These are phyloP conservation scores for Acipenser transmontanus DNA, from an alignment of 2,797 vertebrate genomes.

Conservation along the genomic window DNA sequence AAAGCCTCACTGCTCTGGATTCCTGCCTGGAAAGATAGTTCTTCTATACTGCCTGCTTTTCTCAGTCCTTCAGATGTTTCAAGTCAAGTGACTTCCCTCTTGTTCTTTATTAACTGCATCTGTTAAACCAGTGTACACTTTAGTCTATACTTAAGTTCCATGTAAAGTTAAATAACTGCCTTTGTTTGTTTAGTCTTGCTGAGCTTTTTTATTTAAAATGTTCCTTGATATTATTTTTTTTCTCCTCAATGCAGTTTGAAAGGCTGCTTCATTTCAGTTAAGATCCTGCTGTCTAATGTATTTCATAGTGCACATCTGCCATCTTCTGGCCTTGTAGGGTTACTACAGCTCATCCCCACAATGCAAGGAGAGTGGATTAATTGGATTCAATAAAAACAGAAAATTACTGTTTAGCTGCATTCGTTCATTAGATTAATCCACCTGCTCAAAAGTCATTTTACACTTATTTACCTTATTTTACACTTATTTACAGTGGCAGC, in stretches of 20 bases:
- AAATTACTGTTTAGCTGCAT: too few relatives aligned
- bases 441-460: too few relatives aligned
- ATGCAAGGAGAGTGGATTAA: too few relatives aligned
- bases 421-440: too few relatives aligned
- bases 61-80: neutral
- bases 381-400: too few relatives aligned
- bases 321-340: too few relatives aligned
- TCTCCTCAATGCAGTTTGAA: neutral
- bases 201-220: constrained; percentile 10
- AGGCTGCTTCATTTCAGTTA: neutral
- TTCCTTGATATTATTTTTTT: constrained; percentile 6
- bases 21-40: neutral
- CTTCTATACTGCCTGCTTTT: neutral
- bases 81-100: neutral
- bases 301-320: too few relatives aligned
- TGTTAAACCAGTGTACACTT: constrained; percentile 16
- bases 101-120: constrained; percentile 18
- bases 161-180: constrained; percentile 13
- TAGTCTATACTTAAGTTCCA: constrained; percentile 10
- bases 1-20: neutral
- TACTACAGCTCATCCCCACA: too few relatives aligned
- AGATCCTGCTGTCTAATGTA: too few relatives aligned
- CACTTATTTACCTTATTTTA: too few relatives aligned
- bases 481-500: too few relatives aligned
- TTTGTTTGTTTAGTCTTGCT: constrained; percentile 21